A percentile compares a stretch with the other conserved stretches of the same genome.
These are phyloP conservation scores for Lysiphlebus fabarum DNA, from an alignment of 1,140 invertebrate genomes.

Conservation along the genomic window DNA sequence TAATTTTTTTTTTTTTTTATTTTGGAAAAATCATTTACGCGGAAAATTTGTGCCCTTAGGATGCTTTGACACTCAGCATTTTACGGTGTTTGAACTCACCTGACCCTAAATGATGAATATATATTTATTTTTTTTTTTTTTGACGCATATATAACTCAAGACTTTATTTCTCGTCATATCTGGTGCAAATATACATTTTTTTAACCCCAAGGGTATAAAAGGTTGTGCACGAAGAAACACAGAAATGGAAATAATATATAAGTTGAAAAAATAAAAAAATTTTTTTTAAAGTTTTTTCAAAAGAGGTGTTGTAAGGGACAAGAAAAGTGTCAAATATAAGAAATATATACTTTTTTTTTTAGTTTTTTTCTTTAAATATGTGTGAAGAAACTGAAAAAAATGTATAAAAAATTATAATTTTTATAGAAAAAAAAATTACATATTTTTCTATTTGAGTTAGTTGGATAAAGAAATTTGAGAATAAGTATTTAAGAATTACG, in stretches of 20 bases:
- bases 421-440: background rate
- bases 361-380: no score
- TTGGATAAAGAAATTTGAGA: background rate
- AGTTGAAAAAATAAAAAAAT: background rate
- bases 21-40: constrained; percentile 15
- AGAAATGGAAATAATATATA: background rate
- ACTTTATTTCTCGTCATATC: no score
- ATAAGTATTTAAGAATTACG: constrained; percentile 9
- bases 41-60: constrained; percentile 20
- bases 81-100: constrained; percentile 25
- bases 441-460: background rate
- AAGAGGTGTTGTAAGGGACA: background rate
- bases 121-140: no score
- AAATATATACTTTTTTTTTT: no score
- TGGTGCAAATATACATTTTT: no score
- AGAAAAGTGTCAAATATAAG: background rate
- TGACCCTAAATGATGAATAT: constrained; percentile 24
- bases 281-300: no score
- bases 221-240: constrained; percentile 6
- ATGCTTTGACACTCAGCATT: constrained; percentile 19
- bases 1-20: background rate
- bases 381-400: no score
- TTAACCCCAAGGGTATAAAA: background rate
- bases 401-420: no score
- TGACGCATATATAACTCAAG: no score